Percentiles rank a stretch among this genome's conserved stretches.
Conservation (phyloP, 2,113 vertebrate species). For the Ptilonorhynchus violaceus region DNA sequence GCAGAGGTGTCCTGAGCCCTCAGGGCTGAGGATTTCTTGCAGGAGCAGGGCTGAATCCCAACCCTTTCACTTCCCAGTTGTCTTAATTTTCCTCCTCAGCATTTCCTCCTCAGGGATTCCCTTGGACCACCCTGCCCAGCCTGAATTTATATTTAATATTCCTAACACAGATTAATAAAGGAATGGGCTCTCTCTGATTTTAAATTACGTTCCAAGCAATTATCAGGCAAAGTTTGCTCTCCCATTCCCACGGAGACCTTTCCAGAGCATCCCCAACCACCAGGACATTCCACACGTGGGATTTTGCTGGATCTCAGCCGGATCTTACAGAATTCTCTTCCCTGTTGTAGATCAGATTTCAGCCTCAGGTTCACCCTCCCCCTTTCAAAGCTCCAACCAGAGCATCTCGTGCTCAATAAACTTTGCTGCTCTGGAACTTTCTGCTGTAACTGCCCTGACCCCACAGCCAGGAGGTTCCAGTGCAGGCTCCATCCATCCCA, state of each 20-base stretch:
- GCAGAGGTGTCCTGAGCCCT: neutral
- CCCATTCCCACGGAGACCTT: neutral
- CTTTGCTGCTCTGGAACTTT: neutral
- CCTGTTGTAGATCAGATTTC: neutral
- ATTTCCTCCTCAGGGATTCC: neutral
- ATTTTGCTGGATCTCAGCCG: neutral
- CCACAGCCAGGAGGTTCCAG: neutral
- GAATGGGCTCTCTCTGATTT: neutral
- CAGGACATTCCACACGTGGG: neutral
- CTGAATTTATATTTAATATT: neutral
- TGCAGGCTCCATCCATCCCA: neutral
- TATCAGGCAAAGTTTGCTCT: neutral
- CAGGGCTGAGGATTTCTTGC: neutral
- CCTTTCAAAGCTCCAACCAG: neutral
- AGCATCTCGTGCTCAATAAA: neutral
- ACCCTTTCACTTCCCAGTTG: neutral
- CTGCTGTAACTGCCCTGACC: neutral
- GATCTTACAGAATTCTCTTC: neutral
- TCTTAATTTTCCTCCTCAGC: neutral
- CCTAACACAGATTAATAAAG: neutral
- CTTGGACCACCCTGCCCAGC: neutral
- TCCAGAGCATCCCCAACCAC: neutral
- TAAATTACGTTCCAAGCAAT: accelerated
- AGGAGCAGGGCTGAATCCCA: neutral
- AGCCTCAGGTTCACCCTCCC: neutral